phyloP scores from a whole-genome alignment of 2,113 vertebrate genomes.

The Chloebia gouldiae region DNA sequence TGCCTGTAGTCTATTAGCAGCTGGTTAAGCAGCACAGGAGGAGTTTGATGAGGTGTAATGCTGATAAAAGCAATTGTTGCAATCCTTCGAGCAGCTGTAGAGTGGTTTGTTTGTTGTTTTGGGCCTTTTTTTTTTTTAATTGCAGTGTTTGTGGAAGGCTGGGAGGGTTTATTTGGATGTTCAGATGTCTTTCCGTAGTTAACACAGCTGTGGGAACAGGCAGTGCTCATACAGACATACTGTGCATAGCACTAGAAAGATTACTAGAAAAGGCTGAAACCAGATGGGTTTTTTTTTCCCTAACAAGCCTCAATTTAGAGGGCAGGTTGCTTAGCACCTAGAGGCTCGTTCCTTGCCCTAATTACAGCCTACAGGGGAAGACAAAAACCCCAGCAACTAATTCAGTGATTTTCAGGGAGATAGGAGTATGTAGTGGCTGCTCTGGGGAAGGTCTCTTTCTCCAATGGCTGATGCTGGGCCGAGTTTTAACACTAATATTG shows the following conservation, averaged over 20 bases:
- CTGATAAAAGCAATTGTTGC: background rate
- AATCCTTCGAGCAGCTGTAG: background rate
- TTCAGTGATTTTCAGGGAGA: rapidly evolving
- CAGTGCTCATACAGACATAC: background rate
- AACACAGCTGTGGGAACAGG: background rate
- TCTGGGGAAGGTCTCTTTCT: background rate
- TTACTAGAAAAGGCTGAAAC: background rate
- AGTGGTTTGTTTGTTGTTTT: background rate
- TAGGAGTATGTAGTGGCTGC: rapidly evolving
- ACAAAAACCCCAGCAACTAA: background rate
- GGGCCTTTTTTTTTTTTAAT: background rate
- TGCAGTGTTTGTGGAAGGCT: background rate
- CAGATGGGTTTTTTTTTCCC: background rate
- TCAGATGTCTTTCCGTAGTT: background rate
- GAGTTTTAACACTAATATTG: rapidly evolving
- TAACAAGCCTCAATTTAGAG: background rate
- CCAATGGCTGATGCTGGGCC: rapidly evolving
- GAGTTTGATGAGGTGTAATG: background rate
- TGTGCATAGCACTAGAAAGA: background rate
- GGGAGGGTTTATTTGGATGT: background rate
- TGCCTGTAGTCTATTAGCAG: background rate
- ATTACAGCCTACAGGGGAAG: background rate
- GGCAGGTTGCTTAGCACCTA: background rate
- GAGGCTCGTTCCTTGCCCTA: background rate
- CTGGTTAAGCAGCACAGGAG: background rate